These are phyloP conservation scores for Meandrina meandrites DNA, from an alignment of 92 coral and sea anemone species.

Conservation along the genomic window DNA sequence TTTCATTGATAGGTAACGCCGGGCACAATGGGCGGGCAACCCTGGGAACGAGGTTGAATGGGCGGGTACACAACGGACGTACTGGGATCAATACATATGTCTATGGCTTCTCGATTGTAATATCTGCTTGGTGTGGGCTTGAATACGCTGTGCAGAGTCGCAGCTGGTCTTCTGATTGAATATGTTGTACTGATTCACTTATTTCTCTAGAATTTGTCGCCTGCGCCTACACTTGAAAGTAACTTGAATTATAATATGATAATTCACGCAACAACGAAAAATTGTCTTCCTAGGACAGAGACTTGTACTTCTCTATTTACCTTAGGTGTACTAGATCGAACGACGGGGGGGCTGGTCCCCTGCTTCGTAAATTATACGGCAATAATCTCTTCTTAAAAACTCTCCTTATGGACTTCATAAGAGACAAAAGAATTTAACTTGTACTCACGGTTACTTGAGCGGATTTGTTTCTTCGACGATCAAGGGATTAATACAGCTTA, in stretches of 20 bases:
- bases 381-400: constrained; percentile 3
- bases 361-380: constrained; percentile 12
- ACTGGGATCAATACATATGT: too few species aligned
- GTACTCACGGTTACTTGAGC: background rate
- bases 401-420: constrained; percentile 25
- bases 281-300: constrained; percentile 4
- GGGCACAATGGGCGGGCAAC: too few species aligned
- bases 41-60: too few species aligned
- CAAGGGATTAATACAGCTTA: constrained; percentile 36
- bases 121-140: too few species aligned
- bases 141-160: too few species aligned
- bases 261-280: constrained; percentile 10
- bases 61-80: too few species aligned
- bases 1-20: too few species aligned
- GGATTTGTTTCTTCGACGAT: background rate
- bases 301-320: constrained; percentile 5
- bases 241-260: background rate
- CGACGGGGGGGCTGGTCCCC: background rate
- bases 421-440: background rate
- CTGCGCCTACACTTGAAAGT: too few species aligned
- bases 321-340: background rate
- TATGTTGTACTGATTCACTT: too few species aligned
- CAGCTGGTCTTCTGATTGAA: too few species aligned
- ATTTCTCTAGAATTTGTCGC: too few species aligned
- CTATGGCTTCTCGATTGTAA: too few species aligned